Base-by-base conservation (phyloP, 2,888 invertebrate species). In the Eilema depressum region DNA sequence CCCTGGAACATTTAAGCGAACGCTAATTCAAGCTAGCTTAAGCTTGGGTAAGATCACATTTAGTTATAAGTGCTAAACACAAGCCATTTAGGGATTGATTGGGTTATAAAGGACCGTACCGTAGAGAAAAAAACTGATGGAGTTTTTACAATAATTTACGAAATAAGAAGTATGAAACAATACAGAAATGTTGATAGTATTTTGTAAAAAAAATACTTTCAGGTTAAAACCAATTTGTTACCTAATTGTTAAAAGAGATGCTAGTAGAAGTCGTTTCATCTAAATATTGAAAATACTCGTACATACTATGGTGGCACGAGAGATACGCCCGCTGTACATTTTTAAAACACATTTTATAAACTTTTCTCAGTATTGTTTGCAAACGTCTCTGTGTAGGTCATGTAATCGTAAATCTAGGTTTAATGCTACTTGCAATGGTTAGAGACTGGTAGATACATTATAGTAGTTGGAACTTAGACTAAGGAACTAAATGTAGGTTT, bases 381-480 rank as follows among this genome's bases (percentile, higher is more conserved):
- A 70, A 69, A 53, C n/a, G 53, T 64, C 14, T 30, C 47, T 37
- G 37, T 62, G 72, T 68, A 71, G 62, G 66, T 70, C 71, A 74
- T 70, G 23, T 41, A 73, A 65, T 70, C 71, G 68, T 70, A 70
- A 53, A 73, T 53, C 71, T 74, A 63, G 67, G 70, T 78, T 78
- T 71, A 61, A 65, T 59, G n/a, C 14, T 61, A n/a, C 33, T n/a
- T 53, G n/a, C n/a, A n/a, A 12, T 47, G 17, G 41, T 17, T 17
- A 47, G 47, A 47, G 20, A 47, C 20, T 47, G n/a, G n/a, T 53
- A n/a, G n/a, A n/a, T n/a, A 53, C 53, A 53, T n/a, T 10, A n/a
- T 7, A 3, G n/a, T 26, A 47, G 41, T 26, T 47, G n/a, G 5
- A 63, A 10, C 63, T 63, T 61, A 28, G n/a, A 20, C 26, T 63